A percentile compares a stretch with the other conserved stretches of the same genome.
Evolutionary conservation across 92 coral and sea anemone species (phyloP).

Genomic region (Parazoanthus atlanticus): DNA sequence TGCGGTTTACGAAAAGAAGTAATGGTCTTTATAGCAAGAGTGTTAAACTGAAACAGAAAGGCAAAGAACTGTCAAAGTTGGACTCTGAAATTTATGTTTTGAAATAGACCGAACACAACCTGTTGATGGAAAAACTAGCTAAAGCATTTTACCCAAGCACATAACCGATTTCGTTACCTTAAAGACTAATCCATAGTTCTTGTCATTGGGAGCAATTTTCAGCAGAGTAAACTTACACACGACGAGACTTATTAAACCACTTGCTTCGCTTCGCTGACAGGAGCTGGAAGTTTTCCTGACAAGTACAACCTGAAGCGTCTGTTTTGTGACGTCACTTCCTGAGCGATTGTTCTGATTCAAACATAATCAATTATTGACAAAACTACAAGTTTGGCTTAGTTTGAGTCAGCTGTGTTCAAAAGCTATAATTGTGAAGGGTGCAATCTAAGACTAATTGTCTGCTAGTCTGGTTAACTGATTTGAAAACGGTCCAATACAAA

Average conservation of each 20-base stretch:
- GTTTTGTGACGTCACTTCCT: constrained; percentile 34
- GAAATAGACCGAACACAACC: not conserved
- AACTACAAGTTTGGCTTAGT: not conserved
- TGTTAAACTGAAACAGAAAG: not conserved
- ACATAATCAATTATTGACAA: constrained; percentile 9
- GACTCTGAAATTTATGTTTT: not conserved
- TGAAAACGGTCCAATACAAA: not conserved
- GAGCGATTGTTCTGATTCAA: not conserved
- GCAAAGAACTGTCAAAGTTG: not conserved
- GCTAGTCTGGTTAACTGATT: not conserved
- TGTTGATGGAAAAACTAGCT: not conserved
- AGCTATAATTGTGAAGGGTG: not conserved
- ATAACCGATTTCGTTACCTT: not conserved
- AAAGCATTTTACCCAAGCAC: not conserved
- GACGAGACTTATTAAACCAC: not conserved
- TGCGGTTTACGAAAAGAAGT: too few species aligned
- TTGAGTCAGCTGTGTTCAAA: not conserved
- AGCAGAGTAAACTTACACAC: not conserved
- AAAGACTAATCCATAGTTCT: not conserved
- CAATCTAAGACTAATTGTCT: not conserved
- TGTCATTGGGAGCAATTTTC: not conserved
- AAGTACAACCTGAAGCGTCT: not conserved
- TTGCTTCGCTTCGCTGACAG: not conserved
- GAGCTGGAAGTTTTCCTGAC: not conserved
- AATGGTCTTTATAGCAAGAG: not conserved